These are phyloP conservation scores for Callorhinus ursinus DNA, from an alignment of 2,113 vertebrate genomes.

Conservation along the genomic window DNA sequence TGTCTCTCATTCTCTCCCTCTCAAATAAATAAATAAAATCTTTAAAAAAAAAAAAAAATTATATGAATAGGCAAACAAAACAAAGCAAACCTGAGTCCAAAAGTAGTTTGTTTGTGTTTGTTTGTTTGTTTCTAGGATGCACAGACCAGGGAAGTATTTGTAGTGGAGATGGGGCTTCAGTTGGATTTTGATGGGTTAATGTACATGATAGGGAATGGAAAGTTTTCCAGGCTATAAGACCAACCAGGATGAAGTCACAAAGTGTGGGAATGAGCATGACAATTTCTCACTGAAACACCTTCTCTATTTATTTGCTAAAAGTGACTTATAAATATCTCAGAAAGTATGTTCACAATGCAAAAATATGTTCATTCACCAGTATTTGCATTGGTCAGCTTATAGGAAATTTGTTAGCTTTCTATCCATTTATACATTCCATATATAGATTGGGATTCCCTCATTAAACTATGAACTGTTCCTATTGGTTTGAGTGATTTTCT, in stretches of 20 bases:
- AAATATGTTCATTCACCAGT: not conserved
- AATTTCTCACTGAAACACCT: not conserved
- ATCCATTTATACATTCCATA: not conserved
- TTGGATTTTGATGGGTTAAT: not conserved
- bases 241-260: not conserved
- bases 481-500: not conserved
- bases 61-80: not conserved
- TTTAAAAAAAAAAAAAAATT: too few species aligned
- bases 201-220: not conserved
- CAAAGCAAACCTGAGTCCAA: not conserved
- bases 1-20: too few species aligned
- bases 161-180: not conserved
- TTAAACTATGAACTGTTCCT: not conserved
- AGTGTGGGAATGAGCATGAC: not conserved
- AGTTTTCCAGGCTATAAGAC: not conserved
- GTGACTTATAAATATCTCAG: not conserved
- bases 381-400: not conserved
- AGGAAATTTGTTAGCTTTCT: not conserved
- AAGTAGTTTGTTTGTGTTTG: not conserved
- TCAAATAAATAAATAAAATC: too few species aligned
- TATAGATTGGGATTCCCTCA: not conserved
- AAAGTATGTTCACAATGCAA: not conserved
- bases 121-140: not conserved
- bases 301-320: not conserved
- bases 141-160: not conserved